Percentiles rank a stretch among this genome's conserved stretches.
These are phyloP conservation scores for Oscheius sp. DNA, from an alignment of 2,888 invertebrate species.

Conservation along the genomic window DNA sequence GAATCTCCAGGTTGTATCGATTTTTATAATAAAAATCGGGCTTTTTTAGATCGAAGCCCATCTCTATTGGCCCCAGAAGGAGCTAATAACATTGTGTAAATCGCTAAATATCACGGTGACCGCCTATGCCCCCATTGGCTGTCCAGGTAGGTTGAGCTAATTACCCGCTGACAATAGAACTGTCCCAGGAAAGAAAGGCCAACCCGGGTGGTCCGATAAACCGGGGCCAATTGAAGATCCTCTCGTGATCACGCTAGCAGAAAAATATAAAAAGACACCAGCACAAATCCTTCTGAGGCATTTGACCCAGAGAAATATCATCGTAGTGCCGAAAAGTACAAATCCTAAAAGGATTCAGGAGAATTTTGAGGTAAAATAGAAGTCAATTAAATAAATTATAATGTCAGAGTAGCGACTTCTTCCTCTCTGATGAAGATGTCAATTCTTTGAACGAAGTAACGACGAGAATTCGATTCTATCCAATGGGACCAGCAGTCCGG, in stretches of 20 bases:
- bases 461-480: slow-evolving; percentile 29
- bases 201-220: slow-evolving; percentile 24
- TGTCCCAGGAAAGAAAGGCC: slow-evolving; percentile 32
- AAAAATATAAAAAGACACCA: slow-evolving; percentile 59
- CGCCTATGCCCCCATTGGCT: slow-evolving; percentile 62
- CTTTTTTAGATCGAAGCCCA: slow-evolving; percentile 82
- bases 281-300: slow-evolving; percentile 50
- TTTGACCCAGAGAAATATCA: slow-evolving; percentile 41
- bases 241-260: slow-evolving; percentile 35
- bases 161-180: not conserved
- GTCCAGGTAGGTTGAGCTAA: slow-evolving; percentile 38
- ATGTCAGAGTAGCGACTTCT: slow-evolving; percentile 42
- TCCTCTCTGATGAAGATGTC: slow-evolving; percentile 39
- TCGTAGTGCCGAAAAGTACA: slow-evolving; percentile 47
- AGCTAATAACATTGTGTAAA: slow-evolving; percentile 79
- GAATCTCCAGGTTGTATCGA: slow-evolving; percentile 53
- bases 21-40: not conserved
- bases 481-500: slow-evolving; percentile 20
- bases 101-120: slow-evolving; percentile 78
- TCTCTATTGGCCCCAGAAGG: slow-evolving; percentile 82
- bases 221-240: slow-evolving; percentile 46
- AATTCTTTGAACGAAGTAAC: slow-evolving; percentile 26
- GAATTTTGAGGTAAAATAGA: slow-evolving; percentile 40
- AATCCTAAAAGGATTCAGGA: slow-evolving; percentile 38
- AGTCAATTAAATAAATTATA: not conserved